phyloP scores from a whole-genome alignment of 2,113 vertebrate species.

The Trichechus manatus region DNA sequence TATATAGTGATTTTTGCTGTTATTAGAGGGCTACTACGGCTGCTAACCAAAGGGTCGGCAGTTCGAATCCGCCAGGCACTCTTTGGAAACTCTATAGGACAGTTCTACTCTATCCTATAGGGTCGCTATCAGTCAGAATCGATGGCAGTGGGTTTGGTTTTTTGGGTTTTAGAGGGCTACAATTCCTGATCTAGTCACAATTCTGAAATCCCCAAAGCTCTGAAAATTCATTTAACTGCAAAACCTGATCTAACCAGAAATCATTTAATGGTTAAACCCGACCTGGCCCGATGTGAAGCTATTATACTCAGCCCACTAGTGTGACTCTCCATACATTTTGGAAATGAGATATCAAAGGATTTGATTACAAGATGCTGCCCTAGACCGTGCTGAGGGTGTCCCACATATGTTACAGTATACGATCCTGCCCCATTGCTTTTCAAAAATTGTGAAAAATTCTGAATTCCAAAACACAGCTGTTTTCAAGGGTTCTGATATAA shows the following conservation, averaged over 20 bases:
- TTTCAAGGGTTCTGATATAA: not conserved
- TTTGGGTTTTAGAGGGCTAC: not conserved
- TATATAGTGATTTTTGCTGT: not conserved
- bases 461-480: conserved; percentile 9
- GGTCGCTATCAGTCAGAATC: too few species aligned
- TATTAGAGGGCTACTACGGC: not conserved
- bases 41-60: too few species aligned
- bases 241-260: conserved; percentile 42
- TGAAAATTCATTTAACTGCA: conserved; percentile 33
- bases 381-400: not conserved
- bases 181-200: not conserved
- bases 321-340: conserved; percentile 13
- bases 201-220: conserved; percentile 34
- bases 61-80: too few species aligned
- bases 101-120: too few species aligned
- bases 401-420: not conserved
- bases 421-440: not conserved
- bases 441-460: not conserved
- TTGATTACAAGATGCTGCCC: conserved; percentile 3
- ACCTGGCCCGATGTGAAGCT: not conserved
- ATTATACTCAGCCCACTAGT: not conserved
- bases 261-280: conserved; percentile 16
- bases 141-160: too few species aligned
- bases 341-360: not conserved
- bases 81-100: too few species aligned